Evolutionary conservation across 92 coral and sea anemone species (phyloP), one percentile per base, ranked within the genome.

Genomic region (Heteractis magnifica): DNA sequence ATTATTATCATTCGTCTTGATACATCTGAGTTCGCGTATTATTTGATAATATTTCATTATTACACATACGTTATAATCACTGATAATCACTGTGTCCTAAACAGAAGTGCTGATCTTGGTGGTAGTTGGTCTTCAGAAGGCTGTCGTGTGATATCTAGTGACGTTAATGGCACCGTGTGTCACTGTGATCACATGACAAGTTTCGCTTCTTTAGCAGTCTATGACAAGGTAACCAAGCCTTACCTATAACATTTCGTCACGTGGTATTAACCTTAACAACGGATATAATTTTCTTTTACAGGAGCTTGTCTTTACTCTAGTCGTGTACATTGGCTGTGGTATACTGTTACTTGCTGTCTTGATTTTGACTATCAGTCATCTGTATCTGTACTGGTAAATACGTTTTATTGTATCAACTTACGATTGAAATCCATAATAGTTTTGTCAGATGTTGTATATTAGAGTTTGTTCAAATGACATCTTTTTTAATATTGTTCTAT

Each of bases 81-180:
- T 34, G 44, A 34, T 34, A 34, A 53, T 51, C 6, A 34, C 53
- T 74, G 15, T 50, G 8, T 80, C 7, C 21, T 23, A 2, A 44
- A 52, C 85, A 92, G 98, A 81, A 74, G 89, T 76, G 49, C 79
- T 56, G 85, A 85, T 56, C 91, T 86, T 18, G 94, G 95, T 23
- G 96, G 97, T 12, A 90, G 96, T 64, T 95, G 98, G 98, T 95
- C 98, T 48, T 85, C 95, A 2, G 89, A 90, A 23, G 98, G 98
- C 6, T 95, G 98, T 79, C 90, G 85, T 49, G 87, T 95, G 65
- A 79, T 77, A 15, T 92, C 93, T 11, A 88, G 89, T 4, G 75
- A 84, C 0, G 84, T 77, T 48, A 90, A 87, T 68, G 90, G 87
- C 15, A 95, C 94, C 41, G 89, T 90, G 75, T 95, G 98, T 79